phyloP scores from a whole-genome alignment of 2,797 vertebrate species.

The Antennarius maculatus region DNA sequence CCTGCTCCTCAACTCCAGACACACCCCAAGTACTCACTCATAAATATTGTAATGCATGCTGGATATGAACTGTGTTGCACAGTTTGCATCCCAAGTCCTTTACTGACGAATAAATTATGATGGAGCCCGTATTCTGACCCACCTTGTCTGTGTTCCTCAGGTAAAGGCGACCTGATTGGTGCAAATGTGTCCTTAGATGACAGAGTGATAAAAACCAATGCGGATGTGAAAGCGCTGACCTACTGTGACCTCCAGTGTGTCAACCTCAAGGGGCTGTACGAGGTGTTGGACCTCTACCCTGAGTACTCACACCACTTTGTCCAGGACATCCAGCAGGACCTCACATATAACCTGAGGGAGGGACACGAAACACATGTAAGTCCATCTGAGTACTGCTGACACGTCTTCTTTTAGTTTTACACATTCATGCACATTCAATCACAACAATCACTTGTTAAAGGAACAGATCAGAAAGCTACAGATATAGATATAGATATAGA shows the following conservation, averaged over 20 bases:
- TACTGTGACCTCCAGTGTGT: slow-evolving; percentile 98
- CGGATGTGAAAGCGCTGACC: slow-evolving; percentile 96
- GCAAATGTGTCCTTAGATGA: slow-evolving; percentile 93
- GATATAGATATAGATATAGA: too few species aligned
- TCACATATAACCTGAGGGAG: slow-evolving; percentile 97
- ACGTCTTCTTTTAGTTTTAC: too few species aligned
- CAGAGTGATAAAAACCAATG: slow-evolving; percentile 97
- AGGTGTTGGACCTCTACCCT: slow-evolving; percentile 96
- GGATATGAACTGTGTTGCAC: slow-evolving; percentile 8
- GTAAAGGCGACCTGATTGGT: slow-evolving; percentile 97
- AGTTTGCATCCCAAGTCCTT: slow-evolving; percentile 31
- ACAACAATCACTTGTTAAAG: not conserved
- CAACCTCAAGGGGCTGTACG: slow-evolving; percentile 94
- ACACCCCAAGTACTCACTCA: slow-evolving; percentile 4
- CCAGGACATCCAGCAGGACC: slow-evolving; percentile 95
- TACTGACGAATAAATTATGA: slow-evolving; percentile 15
- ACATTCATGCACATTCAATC: too few species aligned
- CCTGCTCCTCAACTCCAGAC: not conserved
- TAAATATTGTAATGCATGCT: slow-evolving; percentile 36
- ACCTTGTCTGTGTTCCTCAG: slow-evolving; percentile 66
- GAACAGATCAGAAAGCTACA: too few species aligned
- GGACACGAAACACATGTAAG: slow-evolving; percentile 94
- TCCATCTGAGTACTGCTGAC: slow-evolving; percentile 29
- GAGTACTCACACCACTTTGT: slow-evolving; percentile 95
- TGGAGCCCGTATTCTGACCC: slow-evolving; percentile 17